Base-by-base conservation (phyloP, 2,113 vertebrate genomes). In the Rhinopithecus roxellana region DNA sequence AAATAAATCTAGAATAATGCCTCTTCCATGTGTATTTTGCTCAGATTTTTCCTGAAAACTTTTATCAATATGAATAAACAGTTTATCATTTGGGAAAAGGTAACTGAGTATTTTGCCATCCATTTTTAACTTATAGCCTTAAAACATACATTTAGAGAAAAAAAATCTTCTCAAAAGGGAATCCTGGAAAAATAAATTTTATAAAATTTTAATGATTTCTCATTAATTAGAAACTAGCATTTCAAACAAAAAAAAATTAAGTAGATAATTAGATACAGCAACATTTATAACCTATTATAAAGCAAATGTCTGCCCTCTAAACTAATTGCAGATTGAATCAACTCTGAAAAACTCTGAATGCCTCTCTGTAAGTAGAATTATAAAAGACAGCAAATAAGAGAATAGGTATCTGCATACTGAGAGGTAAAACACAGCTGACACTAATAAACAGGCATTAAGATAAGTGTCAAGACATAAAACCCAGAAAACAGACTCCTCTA, bases 111-210 rank as follows among this genome's bases (percentile, higher is more conserved):
- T n/a, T 92, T 17, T 61, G 16, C 83, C 0, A 9, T 45, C 4
- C 12, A 83, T 70, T 89, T 16, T 50, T 64, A 90, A 97, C 27
- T 93, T 89, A 87, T 16, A 96, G 35, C 13, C 32, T 93, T 87
- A 83, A 86, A 93, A 85, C 32, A 93, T 0, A 1, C 5, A 79
- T 8, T 57, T 64, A 81, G 23, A 43, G 40, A 11, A 23, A 82
- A 96, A 95, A 67, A 59, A 70, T 38, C 35, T 64, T 61, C 38
- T 89, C 25, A 78, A 59, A 57, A 43, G 38, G 40, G 55, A 64
- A 78, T 90, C 52, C n/a, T 80, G 23, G 6, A 89, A 97, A 64
- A 78, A 70, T 52, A 95, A 61, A 78, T 79, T 89, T 91, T 91
- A 64, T 69, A 86, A 97, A 91, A 88, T 22, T 43, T 69, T 70